Evolutionary conservation across 2,113 vertebrate genomes (phyloP).

Genomic region (Eulacestoma nigropectus): DNA sequence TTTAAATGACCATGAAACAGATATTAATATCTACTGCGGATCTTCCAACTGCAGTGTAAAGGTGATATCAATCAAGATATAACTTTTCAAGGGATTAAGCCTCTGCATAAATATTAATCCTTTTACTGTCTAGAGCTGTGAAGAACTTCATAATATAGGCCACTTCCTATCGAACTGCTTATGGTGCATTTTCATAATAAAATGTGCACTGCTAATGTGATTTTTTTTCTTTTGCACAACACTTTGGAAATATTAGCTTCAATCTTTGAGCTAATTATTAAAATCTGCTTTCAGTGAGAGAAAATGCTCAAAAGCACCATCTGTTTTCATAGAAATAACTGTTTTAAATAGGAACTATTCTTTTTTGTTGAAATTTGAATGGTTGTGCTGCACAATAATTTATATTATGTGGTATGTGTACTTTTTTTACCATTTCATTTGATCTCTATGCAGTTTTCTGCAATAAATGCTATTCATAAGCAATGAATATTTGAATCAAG

Average conservation of each 20-base stretch:
- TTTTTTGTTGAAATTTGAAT: background rate
- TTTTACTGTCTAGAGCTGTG: background rate
- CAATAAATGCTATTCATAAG: background rate
- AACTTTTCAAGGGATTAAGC: conserved; percentile 13
- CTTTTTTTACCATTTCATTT: background rate
- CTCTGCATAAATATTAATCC: conserved; percentile 21
- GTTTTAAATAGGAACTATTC: background rate
- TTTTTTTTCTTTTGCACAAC: background rate
- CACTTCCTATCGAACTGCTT: conserved; percentile 13
- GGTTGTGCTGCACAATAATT: background rate
- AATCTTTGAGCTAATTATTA: conserved; percentile 14
- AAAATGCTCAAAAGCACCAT: background rate
- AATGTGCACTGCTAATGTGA: background rate
- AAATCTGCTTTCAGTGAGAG: background rate
- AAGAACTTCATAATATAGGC: background rate
- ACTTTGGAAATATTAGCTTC: background rate
- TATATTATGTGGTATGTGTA: background rate
- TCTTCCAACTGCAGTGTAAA: background rate
- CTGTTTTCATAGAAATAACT: conserved; percentile 19
- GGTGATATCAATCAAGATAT: background rate
- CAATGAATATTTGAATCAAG: background rate
- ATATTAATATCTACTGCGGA: background rate
- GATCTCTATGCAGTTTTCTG: background rate
- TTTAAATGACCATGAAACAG: background rate
- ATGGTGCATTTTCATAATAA: conserved; percentile 31